Evolutionary conservation across 2,797 vertebrate species (phyloP).

Genomic region (Megaceryle alcyon): DNA sequence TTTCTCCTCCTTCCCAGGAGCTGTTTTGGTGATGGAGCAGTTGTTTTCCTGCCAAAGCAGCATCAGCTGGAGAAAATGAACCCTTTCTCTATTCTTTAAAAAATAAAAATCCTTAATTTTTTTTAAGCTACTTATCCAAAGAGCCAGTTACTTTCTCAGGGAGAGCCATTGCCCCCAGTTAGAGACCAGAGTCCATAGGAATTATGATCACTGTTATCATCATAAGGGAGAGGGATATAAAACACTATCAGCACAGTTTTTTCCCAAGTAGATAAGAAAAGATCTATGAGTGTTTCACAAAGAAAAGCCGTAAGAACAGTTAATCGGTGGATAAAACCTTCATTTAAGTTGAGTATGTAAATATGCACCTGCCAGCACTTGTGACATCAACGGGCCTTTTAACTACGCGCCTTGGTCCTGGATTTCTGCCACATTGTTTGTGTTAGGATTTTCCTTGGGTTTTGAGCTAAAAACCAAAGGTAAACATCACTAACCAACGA

Average conservation of each 20-base stretch:
- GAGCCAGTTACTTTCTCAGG: not conserved
- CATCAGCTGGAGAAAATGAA: not conserved
- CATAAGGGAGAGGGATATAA: not conserved
- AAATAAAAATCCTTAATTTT: not conserved
- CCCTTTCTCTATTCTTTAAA: not conserved
- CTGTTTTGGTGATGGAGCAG: not conserved
- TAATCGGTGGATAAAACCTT: not conserved
- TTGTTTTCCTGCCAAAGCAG: not conserved
- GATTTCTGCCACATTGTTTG: not conserved
- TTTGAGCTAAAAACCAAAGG: not conserved
- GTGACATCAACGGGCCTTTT: not conserved
- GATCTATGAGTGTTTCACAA: not conserved
- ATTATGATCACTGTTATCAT: not conserved
- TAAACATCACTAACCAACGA: not conserved
- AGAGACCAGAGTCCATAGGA: not conserved
- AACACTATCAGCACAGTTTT: not conserved
- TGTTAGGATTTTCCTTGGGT: not conserved
- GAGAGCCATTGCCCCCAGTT: fast-evolving
- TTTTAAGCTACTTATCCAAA: not conserved
- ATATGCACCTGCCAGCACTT: not conserved
- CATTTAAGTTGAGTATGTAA: not conserved
- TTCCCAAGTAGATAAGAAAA: not conserved
- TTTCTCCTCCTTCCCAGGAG: not conserved
- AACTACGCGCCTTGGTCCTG: not conserved
- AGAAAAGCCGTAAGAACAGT: not conserved